Conservation (phyloP, 2,797 vertebrate genomes). For the Adrianichthys oophorus region DNA sequence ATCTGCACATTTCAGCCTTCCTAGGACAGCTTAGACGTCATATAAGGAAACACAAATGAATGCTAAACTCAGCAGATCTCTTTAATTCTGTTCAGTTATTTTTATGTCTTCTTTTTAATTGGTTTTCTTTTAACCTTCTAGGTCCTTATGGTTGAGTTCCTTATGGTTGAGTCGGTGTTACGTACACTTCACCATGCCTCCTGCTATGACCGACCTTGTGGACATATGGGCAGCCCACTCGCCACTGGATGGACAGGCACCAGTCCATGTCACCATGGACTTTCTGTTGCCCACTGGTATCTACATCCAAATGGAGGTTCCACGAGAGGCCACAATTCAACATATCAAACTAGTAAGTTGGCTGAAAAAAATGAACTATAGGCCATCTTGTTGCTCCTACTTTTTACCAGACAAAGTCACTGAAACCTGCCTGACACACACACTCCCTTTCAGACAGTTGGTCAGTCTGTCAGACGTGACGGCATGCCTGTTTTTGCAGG, state of each 20-base stretch:
- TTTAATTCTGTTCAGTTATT: not conserved
- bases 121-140: slow-evolving; percentile 31
- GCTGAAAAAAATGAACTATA: too few relatives aligned
- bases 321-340: slow-evolving; percentile 93
- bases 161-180: slow-evolving; percentile 86
- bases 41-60: not conserved
- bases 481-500: slow-evolving; percentile 46
- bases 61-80: not conserved
- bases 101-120: not conserved
- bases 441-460: slow-evolving; percentile 7
- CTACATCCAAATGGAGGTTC: slow-evolving; percentile 96
- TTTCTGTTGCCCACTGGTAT: slow-evolving; percentile 96
- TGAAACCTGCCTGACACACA: not conserved
- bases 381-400: too few relatives aligned
- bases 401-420: too few relatives aligned
- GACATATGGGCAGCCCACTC: slow-evolving; percentile 96
- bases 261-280: slow-evolving; percentile 90
- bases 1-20: slow-evolving; percentile 40
- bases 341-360: slow-evolving; percentile 93
- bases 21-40: slow-evolving; percentile 9
- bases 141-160: slow-evolving; percentile 85
- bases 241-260: slow-evolving; percentile 83
- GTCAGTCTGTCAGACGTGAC: slow-evolving; percentile 11
- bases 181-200: slow-evolving; percentile 90
- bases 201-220: slow-evolving; percentile 95